Conservation (phyloP, 2,888 invertebrate species). For the Eristalis pertinax region DNA sequence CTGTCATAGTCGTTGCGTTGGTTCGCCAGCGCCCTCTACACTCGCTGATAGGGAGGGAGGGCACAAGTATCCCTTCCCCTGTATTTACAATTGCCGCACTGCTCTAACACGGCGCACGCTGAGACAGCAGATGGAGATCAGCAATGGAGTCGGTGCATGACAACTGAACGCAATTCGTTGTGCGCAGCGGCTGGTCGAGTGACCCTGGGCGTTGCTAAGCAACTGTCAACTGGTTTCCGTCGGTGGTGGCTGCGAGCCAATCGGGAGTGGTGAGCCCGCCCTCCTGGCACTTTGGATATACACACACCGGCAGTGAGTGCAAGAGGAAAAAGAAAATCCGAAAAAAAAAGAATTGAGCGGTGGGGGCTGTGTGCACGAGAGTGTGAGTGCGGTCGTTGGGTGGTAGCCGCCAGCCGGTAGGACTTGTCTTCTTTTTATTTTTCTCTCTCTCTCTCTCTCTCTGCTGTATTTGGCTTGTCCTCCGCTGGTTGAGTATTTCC, state of each 20-base stretch:
- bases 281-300: slow-evolving; percentile 48
- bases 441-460: neutral
- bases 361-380: neutral
- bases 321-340: slow-evolving; percentile 17
- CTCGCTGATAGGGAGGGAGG: slow-evolving; percentile 50
- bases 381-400: slow-evolving; percentile 38
- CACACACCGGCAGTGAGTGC: slow-evolving; percentile 14
- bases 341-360: too few relatives aligned
- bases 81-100: slow-evolving; percentile 48
- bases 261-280: slow-evolving; percentile 46
- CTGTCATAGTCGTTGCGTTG: slow-evolving; percentile 57
- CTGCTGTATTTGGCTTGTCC: slow-evolving; percentile 30
- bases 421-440: slow-evolving; percentile 15
- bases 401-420: slow-evolving; percentile 30
- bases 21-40: slow-evolving; percentile 65
- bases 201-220: slow-evolving; percentile 81
- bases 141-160: slow-evolving; percentile 72
- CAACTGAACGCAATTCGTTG: slow-evolving; percentile 43
- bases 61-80: slow-evolving; percentile 65
- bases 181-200: slow-evolving; percentile 53
- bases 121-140: slow-evolving; percentile 47
- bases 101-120: slow-evolving; percentile 25
- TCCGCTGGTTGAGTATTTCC: slow-evolving; percentile 65
- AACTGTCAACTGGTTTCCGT: slow-evolving; percentile 77
- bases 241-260: slow-evolving; percentile 44